Evolutionary conservation across 2,797 vertebrate genomes (phyloP), one percentile per base, ranked within the genome.

Genomic region (Erithacus rubecula): DNA sequence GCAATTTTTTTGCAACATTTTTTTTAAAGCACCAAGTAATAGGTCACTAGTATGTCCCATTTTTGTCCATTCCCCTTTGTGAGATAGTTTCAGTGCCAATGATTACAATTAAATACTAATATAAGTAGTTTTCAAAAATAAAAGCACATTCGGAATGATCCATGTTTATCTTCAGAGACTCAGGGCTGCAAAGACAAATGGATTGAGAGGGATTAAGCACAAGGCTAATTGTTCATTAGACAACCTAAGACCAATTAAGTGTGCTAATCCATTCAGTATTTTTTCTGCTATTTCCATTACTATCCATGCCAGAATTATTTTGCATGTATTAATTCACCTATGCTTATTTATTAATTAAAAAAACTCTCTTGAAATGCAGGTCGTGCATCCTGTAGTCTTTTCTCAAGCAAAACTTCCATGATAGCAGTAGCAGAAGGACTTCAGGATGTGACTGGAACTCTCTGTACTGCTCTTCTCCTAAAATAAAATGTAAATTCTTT

Each of bases 171-270:
- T 95, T 85, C 24, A 82, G 65, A 89, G 64, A 83, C 59, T 70
- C 79, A 83, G 37, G 90, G 56, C 59, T 64, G 41, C 49, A 89
- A 85, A 79, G 26, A 72, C 1, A 0, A 95, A 87, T 89, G 90
- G 71, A 94, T 90, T 13, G 29, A 89, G 43, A 20, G 65, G 83
- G 87, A 95, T 97, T 96, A 96, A 95, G 82, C 44, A 60, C 15
- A 46, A 78, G 69, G n/a, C 90, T 96, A 94, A 94, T 97, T 96
- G 91, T 95, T 95, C 85, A 96, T 97, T 96, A 97, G 83, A 41
- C 87, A 97, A 86, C 75, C 46, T 92, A 95, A 96, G 89, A 87
- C 78, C 3, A 68, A 93, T 94, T 95, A 92, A 41, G 29, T 74
- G 53, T 86, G 63, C 20, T 96, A 96, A 96, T 96, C 87, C 71